A percentile compares a stretch with the other conserved stretches of the same genome.
These are phyloP conservation scores for Ammodytes dubius DNA, from an alignment of 2,113 vertebrate genomes.

Conservation along the genomic window DNA sequence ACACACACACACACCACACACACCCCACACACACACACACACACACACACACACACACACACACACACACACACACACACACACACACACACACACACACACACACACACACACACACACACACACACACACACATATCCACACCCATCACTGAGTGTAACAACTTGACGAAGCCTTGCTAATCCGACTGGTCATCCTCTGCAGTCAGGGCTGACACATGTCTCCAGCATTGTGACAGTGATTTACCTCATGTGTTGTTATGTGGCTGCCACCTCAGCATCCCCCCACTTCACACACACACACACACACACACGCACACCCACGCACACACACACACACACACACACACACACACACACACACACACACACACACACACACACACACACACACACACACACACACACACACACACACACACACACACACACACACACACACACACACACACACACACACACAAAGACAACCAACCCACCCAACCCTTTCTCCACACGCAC, in stretches of 20 bases:
- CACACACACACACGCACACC: conserved; percentile 12
- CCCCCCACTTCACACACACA: conserved; percentile 10
- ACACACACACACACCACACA: conserved; percentile 11
- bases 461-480: too few relatives aligned
- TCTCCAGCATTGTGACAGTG: conserved; percentile 71
- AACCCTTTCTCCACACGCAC: not conserved
- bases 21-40: conserved; percentile 14
- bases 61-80: conserved; percentile 17
- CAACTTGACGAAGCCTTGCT: conserved; percentile 49
- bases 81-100: conserved; percentile 13
- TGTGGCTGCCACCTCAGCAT: conserved; percentile 55
- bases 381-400: not conserved
- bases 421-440: too few relatives aligned
- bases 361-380: too few relatives aligned
- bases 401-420: not conserved
- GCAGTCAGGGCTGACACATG: conserved; percentile 68
- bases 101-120: conserved; percentile 19
- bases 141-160: conserved; percentile 27
- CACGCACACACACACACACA: not conserved
- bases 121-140: conserved; percentile 20
- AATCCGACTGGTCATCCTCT: conserved; percentile 72
- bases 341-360: too few relatives aligned
- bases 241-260: conserved; percentile 71
- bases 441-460: too few relatives aligned
- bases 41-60: conserved; percentile 20